Evolutionary conservation across 2,797 vertebrate genomes (phyloP).

Genomic region (Lithobates sylvaticus): DNA sequence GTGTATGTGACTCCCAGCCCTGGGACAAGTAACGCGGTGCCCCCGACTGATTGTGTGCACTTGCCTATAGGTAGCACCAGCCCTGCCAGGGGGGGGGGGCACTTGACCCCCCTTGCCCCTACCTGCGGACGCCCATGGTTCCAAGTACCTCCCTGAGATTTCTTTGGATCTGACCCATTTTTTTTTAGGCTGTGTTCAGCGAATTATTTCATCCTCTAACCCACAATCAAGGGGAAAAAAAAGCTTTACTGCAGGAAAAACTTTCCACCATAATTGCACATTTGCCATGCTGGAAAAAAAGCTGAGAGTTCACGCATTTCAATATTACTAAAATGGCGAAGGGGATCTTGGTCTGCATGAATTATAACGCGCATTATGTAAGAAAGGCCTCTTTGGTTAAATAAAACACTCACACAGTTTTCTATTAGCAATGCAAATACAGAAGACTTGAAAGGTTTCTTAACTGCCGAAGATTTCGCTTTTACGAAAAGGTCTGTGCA

Average conservation of each 20-base stretch:
- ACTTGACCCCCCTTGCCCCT: too few relatives aligned
- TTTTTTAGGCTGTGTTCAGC: too few relatives aligned
- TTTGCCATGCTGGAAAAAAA: background rate
- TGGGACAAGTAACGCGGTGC: too few relatives aligned
- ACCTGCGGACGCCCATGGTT: too few relatives aligned
- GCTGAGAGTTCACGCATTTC: constrained; percentile 7
- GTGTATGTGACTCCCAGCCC: too few relatives aligned
- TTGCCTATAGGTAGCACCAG: too few relatives aligned
- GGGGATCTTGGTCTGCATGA: background rate
- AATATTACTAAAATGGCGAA: constrained; percentile 7
- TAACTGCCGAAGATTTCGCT: constrained; percentile 1
- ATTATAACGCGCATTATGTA: background rate
- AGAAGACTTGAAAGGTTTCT: constrained; percentile 41
- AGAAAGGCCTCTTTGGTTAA: constrained; percentile 18
- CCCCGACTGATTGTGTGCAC: too few relatives aligned
- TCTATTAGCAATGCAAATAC: constrained; percentile 30
- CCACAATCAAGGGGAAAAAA: background rate
- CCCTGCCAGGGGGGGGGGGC: too few relatives aligned
- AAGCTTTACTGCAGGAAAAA: too few relatives aligned
- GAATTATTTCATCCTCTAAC: background rate
- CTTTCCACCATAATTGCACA: background rate
- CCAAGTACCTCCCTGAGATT: too few relatives aligned
- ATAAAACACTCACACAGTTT: constrained; percentile 3
- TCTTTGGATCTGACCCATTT: too few relatives aligned
- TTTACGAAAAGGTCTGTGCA: background rate